A percentile compares a stretch with the other conserved stretches of the same genome.
Evolutionary conservation across 2,113 vertebrate genomes (phyloP).

Genomic region (Parotia lawesii): DNA sequence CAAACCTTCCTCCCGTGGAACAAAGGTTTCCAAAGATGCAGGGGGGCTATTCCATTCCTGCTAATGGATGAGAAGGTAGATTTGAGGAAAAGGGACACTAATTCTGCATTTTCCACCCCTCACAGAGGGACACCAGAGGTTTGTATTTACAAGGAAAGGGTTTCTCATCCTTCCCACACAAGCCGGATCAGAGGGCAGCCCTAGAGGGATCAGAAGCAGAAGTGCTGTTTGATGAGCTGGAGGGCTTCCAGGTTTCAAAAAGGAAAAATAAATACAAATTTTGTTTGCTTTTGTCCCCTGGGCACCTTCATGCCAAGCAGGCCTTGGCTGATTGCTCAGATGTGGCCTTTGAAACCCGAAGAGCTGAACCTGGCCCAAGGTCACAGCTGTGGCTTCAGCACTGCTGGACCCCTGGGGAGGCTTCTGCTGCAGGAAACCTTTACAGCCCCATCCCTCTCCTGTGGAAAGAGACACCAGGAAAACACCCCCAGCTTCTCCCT

Average conservation of each 20-base stretch:
- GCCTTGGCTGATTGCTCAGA: not conserved
- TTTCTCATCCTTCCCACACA: not conserved
- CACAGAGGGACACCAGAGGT: not conserved
- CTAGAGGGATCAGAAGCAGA: not conserved
- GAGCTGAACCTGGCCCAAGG: not conserved
- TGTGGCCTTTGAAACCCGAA: not conserved
- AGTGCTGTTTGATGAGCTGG: not conserved
- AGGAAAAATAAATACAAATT: not conserved
- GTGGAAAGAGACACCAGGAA: not conserved
- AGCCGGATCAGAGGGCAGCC: not conserved
- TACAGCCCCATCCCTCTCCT: not conserved
- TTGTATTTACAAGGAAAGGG: not conserved
- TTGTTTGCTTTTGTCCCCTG: not conserved
- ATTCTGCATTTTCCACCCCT: not conserved
- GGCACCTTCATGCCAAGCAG: not conserved
- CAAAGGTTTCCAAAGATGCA: not conserved
- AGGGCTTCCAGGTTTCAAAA: not conserved
- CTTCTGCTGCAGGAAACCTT: not conserved
- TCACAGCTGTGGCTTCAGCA: not conserved
- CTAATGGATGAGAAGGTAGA: not conserved
- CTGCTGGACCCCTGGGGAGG: not conserved
- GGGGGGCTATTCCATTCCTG: not conserved
- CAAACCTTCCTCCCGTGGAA: not conserved
- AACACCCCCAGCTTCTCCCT: not conserved
- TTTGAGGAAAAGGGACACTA: not conserved